Percentiles rank a stretch among this genome's conserved stretches.
Conservation (phyloP, 2,113 vertebrate genomes). For the Channa maculata region DNA sequence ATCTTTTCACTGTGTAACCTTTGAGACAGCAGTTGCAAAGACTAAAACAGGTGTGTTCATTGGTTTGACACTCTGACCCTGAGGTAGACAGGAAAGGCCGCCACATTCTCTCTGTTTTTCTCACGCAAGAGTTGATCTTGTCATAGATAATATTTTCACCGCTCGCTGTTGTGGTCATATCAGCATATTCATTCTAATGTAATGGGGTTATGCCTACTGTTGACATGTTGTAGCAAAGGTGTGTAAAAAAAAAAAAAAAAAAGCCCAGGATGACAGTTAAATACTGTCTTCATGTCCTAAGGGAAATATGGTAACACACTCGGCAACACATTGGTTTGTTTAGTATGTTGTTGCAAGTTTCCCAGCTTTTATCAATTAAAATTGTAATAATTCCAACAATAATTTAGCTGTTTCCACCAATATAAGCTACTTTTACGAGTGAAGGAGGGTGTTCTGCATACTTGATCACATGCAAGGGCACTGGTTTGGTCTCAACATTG, state of each 20-base stretch:
- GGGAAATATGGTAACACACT: constrained; percentile 24
- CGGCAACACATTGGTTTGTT: too few relatives aligned
- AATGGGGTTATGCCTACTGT: constrained; percentile 58
- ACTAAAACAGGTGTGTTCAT: constrained; percentile 56
- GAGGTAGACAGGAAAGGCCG: constrained; percentile 45
- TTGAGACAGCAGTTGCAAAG: constrained; percentile 8
- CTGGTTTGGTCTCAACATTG: too few relatives aligned
- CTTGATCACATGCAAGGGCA: too few relatives aligned
- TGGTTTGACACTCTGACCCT: constrained; percentile 59
- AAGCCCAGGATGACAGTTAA: constrained; percentile 62
- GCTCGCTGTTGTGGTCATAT: constrained; percentile 26
- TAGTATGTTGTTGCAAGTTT: too few relatives aligned
- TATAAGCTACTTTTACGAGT: too few relatives aligned
- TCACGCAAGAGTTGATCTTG: constrained; percentile 61
- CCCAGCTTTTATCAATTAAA: too few relatives aligned
- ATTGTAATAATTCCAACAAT: too few relatives aligned
- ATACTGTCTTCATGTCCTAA: constrained; percentile 51
- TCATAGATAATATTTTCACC: constrained; percentile 59
- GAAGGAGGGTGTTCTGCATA: too few relatives aligned
- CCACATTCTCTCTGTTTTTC: constrained; percentile 36
- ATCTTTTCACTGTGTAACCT: not conserved
- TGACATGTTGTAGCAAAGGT: constrained; percentile 62
- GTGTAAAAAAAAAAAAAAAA: constrained; percentile 33
- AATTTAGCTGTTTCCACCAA: too few relatives aligned
- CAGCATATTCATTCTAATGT: constrained; percentile 57